A percentile compares a stretch with the other conserved stretches of the same genome.
Evolutionary conservation across 2,797 vertebrate species (phyloP).

Genomic region (Ceryle rudis): DNA sequence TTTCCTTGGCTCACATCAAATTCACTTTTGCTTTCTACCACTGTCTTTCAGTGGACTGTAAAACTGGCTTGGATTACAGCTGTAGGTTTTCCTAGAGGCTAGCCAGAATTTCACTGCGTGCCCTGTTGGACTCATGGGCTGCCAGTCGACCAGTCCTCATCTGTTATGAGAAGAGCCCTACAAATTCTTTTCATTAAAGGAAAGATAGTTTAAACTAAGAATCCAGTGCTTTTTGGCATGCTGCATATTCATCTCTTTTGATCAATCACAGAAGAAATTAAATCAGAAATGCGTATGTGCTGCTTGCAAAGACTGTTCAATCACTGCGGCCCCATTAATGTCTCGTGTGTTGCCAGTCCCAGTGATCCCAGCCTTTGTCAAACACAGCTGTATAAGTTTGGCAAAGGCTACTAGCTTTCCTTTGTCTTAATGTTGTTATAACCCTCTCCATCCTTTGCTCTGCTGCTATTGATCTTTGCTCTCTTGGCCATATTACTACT

Average conservation of each 20-base stretch:
- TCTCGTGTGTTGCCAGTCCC: not conserved
- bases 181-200: not conserved
- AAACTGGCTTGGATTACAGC: not conserved
- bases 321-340: not conserved
- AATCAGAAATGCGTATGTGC: not conserved
- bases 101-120: not conserved
- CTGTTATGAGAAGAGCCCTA: not conserved
- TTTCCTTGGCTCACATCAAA: not conserved
- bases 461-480: constrained; percentile 3
- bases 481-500: not conserved
- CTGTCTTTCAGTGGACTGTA: not conserved
- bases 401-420: not conserved
- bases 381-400: not conserved
- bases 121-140: not conserved
- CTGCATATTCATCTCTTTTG: not conserved
- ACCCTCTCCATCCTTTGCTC: not conserved
- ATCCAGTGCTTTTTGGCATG: not conserved
- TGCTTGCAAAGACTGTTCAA: not conserved
- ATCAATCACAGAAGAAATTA: not conserved
- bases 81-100: not conserved
- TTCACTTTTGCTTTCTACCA: not conserved
- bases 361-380: not conserved
- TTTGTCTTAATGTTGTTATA: not conserved
- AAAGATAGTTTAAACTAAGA: not conserved
- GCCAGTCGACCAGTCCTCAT: not conserved